Conservation (phyloP, 2,113 vertebrate species). For the Festucalex cinctus region DNA sequence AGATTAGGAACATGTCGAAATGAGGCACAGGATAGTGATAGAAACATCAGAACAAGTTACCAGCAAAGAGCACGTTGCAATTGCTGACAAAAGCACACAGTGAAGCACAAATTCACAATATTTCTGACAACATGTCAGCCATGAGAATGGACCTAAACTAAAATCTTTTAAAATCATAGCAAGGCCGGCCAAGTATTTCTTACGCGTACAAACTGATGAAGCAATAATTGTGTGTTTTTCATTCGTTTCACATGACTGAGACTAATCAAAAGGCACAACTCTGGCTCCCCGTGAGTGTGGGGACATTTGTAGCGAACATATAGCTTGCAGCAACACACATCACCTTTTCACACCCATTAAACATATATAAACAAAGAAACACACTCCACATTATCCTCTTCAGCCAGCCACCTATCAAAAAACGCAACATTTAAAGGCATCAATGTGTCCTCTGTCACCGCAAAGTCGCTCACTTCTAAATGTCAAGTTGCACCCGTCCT, state of each 20-base stretch:
- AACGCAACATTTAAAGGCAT: conserved; percentile 3
- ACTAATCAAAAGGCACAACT: conserved; percentile 55
- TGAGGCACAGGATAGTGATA: conserved; percentile 4
- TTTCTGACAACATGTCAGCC: conserved; percentile 51
- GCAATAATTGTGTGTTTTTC: conserved; percentile 7
- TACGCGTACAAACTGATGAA: conserved; percentile 33
- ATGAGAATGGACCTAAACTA: conserved; percentile 52
- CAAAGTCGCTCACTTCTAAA: conserved; percentile 58
- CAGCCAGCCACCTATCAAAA: background rate
- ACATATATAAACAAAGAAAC: conserved; percentile 35
- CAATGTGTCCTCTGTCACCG: conserved; percentile 26
- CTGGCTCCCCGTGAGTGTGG: conserved; percentile 20
- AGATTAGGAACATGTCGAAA: conserved; percentile 5
- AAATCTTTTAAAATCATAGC: background rate
- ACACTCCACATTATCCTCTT: conserved; percentile 6
- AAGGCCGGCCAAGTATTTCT: background rate
- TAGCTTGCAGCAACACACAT: conserved; percentile 18
- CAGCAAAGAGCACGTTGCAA: conserved; percentile 52
- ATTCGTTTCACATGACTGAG: conserved; percentile 31
- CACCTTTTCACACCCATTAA: conserved; percentile 19
- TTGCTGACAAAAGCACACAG: conserved; percentile 55
- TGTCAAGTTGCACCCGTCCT: conserved; percentile 56
- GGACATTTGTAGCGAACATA: conserved; percentile 24
- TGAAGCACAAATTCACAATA: conserved; percentile 50
- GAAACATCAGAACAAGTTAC: conserved; percentile 50